Evolutionary conservation across 2,888 invertebrate genomes (phyloP), one percentile per base, ranked within the genome.

Genomic region (Macrosoma leucophasiata): DNA sequence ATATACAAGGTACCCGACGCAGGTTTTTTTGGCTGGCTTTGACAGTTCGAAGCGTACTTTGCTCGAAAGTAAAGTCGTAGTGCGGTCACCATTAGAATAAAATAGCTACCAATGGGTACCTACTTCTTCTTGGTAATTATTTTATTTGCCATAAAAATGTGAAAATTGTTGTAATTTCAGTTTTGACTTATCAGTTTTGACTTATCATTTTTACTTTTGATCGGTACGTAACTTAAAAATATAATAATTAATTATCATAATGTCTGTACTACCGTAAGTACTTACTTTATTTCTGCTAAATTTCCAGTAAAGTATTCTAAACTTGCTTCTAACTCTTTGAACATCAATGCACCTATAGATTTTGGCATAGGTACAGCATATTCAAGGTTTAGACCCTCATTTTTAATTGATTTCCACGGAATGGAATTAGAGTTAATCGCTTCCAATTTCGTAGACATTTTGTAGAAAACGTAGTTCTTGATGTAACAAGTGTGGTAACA

Each of bases 241-340:
- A 14, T 13, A 8, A 12, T 10, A 29, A 11, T 24, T 22, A 11
- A 5, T 25, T n/a, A 25, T 23, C 5, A 7, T 11, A 19, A 4
- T 19, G 7, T n/a, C n/a, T 9, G 13, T 11, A 4, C 9, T 17
- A 24, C 3, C 7, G 8, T 9, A n/a, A n/a, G n/a, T 15, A 49
- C 69, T 62, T 61, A 79, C 81, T 70, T 79, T 36, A 90, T 87
- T 70, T 81, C 81, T 1, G 89, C 72, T 15, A 90, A 63, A 42
- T 89, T 86, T n/a, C 88, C 90, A 4, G 85, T 82, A 48, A 89
- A 89, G 69, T 91, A 91, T 52, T 84, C 71, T 12, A 91, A 48
- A 13, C 75, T 72, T 3, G 75, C 54, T 62, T 91, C 89, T 4
- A 89, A 74, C 46, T 84, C 74, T 21, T 55, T 46, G 28, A 88